phyloP scores from a whole-genome alignment of 2,888 invertebrate species.

The Mamestra brassicae region DNA sequence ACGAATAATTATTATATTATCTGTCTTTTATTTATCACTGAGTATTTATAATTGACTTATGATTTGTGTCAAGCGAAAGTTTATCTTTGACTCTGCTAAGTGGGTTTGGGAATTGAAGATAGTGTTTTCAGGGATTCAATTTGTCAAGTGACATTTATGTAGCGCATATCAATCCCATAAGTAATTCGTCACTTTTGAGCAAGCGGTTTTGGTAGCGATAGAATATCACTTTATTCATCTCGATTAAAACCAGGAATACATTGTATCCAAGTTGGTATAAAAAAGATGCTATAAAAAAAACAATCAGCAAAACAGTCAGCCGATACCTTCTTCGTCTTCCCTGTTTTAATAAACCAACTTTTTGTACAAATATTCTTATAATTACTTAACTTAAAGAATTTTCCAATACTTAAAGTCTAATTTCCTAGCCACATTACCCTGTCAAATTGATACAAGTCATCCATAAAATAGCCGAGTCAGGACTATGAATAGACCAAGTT shows the following conservation, averaged over 20 bases:
- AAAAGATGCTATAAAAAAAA: background rate
- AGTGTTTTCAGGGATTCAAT: background rate
- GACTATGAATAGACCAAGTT: slow-evolving; percentile 41
- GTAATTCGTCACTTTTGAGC: no score
- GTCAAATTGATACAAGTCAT: slow-evolving; percentile 54
- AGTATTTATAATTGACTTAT: slow-evolving; percentile 11
- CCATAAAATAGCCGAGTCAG: slow-evolving; percentile 55
- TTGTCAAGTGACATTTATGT: no score
- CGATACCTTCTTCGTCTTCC: background rate
- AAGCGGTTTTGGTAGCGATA: no score
- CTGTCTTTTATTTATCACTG: slow-evolving; percentile 31
- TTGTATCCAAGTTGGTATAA: no score
- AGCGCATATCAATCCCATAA: no score
- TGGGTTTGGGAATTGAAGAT: background rate
- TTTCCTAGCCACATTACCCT: slow-evolving; percentile 28
- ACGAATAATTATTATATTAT: slow-evolving; percentile 18
- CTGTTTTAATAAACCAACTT: background rate
- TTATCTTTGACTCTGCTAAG: slow-evolving; percentile 12
- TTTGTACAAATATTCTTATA: background rate
- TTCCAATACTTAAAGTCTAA: slow-evolving; percentile 21
- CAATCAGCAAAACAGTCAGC: no score
- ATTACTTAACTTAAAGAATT: background rate
- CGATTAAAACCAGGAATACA: no score
- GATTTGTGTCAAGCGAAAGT: background rate
- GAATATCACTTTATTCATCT: no score